Evolutionary conservation across 2,113 vertebrate species (phyloP).

Genomic region (cat (Felis catus)): DNA sequence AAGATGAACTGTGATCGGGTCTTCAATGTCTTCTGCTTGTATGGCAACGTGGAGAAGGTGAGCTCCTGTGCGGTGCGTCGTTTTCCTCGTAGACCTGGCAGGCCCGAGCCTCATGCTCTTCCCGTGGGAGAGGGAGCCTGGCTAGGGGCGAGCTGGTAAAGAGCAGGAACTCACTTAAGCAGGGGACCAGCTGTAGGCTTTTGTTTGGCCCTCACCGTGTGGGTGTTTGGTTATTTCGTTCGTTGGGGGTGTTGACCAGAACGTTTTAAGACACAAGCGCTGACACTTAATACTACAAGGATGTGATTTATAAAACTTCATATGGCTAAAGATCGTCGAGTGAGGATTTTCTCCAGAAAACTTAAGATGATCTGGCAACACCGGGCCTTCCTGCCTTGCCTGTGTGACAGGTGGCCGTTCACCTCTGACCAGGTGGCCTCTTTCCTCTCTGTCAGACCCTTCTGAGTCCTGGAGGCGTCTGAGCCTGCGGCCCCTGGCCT

Average conservation of each 20-base stretch:
- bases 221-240: neutral
- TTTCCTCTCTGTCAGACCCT: neutral
- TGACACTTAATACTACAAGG: fast-evolving
- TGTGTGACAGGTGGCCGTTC: neutral
- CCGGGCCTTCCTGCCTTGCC: neutral
- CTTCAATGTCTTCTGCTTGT: conserved; percentile 96
- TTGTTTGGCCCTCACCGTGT: neutral
- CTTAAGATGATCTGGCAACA: neutral
- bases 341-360: neutral
- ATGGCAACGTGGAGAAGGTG: conserved; percentile 95
- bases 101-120: neutral
- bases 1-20: conserved; percentile 95
- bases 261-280: neutral
- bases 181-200: neutral
- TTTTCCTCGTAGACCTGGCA: neutral
- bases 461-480: neutral
- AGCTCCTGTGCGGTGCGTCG: neutral
- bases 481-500: neutral
- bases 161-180: fast-evolving
- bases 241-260: neutral
- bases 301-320: neutral
- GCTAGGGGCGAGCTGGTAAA: neutral
- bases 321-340: neutral
- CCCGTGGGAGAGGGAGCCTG: neutral
- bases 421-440: no score